Evolutionary conservation across 1,140 invertebrate genomes (phyloP), one percentile per base, ranked within the genome.

Genomic region (Ruditapes philippinarum): DNA sequence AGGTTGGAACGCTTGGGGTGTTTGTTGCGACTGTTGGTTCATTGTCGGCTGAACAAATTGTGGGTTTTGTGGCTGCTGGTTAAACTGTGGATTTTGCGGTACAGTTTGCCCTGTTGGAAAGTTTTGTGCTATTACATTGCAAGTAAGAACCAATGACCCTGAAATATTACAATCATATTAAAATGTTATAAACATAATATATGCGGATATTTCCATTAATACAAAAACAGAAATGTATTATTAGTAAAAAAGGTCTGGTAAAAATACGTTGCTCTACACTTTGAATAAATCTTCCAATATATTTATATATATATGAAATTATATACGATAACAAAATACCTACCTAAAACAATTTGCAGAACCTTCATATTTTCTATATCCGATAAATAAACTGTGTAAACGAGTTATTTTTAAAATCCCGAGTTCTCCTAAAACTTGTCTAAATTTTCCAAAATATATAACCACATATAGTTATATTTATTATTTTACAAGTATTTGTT

Each of bases 21-120:
- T 51, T 4, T 31, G 25, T 7, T 1, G 14, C 9, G 49, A 0
- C 9, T 22, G 42, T 54, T 78, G 74, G 17, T 28, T 45, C 45
- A 36, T 36, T 2, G 12, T 54, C n/a, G 74, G 74, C 45, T 78
- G 74, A 36, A 36, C 36, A 54, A 78, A 78, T 49, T 78, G 74
- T 31, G 74, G 42, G 36, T 36, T 54, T 14, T 54, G 49, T 14
- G 74, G 73, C 5, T 3, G 60, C 22, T 54, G 51, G 51, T 54
- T 54, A 19, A 54, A 54, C 51, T 54, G 74, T 78, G 38, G 74
- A 40, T 45, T 78, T 78, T 40, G 19, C n/a, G 38, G 74, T 2
- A 78, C 19, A 36, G 45, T 78, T 49, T 19, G 49, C 45, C 57
- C n/a, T 38, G 76, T 0, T 33, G 38, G 80, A 38, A 82, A 82